These are phyloP conservation scores for Caenorhabditis latens DNA, from an alignment of 1,140 invertebrate species.

Conservation along the genomic window DNA sequence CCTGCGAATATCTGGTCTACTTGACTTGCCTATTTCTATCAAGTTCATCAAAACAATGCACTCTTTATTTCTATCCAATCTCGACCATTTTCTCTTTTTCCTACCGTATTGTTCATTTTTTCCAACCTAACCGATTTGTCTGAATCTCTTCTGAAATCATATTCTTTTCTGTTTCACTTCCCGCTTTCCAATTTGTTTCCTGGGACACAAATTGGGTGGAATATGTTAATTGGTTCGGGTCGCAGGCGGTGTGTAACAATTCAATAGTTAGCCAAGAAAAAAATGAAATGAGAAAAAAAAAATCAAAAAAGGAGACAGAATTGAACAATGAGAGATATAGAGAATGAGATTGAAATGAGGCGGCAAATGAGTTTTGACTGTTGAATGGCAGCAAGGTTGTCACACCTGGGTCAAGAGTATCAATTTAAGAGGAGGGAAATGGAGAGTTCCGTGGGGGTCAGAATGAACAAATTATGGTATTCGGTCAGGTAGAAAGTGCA, in stretches of 20 bases:
- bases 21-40: too few relatives aligned
- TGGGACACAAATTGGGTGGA: constrained; percentile 40
- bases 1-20: too few relatives aligned
- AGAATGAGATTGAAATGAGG: constrained; percentile 31
- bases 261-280: constrained; percentile 41
- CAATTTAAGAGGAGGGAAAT: constrained; percentile 14
- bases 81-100: not conserved
- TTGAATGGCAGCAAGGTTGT: constrained; percentile 15
- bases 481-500: not conserved
- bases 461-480: not conserved
- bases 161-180: not conserved
- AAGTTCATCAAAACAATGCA: not conserved
- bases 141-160: not conserved
- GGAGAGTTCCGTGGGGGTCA: not conserved
- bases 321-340: not conserved
- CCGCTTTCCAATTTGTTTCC: constrained; percentile 45
- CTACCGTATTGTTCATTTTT: constrained; percentile 13
- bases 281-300: constrained; percentile 29
- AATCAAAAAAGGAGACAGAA: not conserved
- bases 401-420: constrained; percentile 52
- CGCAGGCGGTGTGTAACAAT: constrained; percentile 11
- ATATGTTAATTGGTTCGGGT: constrained; percentile 48
- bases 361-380: constrained; percentile 52
- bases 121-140: not conserved
- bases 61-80: not conserved